Evolutionary conservation across 2,797 vertebrate genomes (phyloP).

Genomic region (Halcyon badia): DNA sequence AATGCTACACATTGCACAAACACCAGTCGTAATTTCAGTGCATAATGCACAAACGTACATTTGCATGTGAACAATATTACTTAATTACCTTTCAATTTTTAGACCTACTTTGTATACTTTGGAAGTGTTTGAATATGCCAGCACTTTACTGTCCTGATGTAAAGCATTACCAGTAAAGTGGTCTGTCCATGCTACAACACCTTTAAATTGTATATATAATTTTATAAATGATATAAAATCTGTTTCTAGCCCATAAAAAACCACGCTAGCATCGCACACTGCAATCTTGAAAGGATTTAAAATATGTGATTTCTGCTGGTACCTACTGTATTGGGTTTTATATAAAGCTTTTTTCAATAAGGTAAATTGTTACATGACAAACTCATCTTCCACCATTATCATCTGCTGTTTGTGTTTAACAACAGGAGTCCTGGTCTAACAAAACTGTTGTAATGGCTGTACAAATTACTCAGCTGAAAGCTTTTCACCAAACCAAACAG

Average conservation of each 20-base stretch:
- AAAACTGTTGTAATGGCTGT: slow-evolving; percentile 90
- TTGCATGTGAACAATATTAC: slow-evolving; percentile 80
- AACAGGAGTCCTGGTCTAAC: slow-evolving; percentile 89
- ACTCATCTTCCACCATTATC: slow-evolving; percentile 90
- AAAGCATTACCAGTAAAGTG: slow-evolving; percentile 77
- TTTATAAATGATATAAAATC: slow-evolving; percentile 88
- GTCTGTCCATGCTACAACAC: slow-evolving; percentile 76
- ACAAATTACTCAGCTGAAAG: slow-evolving; percentile 92
- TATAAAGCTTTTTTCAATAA: slow-evolving; percentile 89
- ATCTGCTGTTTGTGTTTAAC: slow-evolving; percentile 92
- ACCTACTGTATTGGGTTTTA: slow-evolving; percentile 85
- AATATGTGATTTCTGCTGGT: slow-evolving; percentile 87
- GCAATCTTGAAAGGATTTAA: slow-evolving; percentile 86
- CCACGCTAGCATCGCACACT: slow-evolving; percentile 69
- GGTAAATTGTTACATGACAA: slow-evolving; percentile 93
- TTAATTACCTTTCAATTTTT: slow-evolving; percentile 80
- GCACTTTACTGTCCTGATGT: slow-evolving; percentile 74
- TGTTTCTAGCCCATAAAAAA: slow-evolving; percentile 77
- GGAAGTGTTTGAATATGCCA: slow-evolving; percentile 74
- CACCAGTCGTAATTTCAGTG: slow-evolving; percentile 64
- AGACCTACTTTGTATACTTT: slow-evolving; percentile 73
- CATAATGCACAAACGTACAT: slow-evolving; percentile 67
- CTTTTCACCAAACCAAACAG: slow-evolving; percentile 90
- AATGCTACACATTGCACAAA: slow-evolving; percentile 63
- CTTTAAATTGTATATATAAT: slow-evolving; percentile 86